Percentiles rank a stretch among this genome's conserved stretches.
Evolutionary conservation across 2,888 invertebrate species (phyloP).

Genomic region (Acanthosepion pharaonis): DNA sequence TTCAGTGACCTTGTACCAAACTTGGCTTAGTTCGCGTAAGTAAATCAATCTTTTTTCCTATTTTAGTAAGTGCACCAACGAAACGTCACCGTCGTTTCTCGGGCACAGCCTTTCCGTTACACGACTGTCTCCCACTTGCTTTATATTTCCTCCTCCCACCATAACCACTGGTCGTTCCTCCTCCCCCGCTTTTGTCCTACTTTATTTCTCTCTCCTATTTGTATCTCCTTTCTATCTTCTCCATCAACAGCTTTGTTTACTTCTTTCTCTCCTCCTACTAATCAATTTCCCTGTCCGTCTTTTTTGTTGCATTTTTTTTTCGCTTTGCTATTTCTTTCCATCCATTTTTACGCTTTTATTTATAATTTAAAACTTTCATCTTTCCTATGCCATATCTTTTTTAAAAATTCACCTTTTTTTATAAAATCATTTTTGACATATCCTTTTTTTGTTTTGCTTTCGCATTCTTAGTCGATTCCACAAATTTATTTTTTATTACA

Average conservation of each 20-base stretch:
- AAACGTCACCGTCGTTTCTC: not conserved
- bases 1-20: not conserved
- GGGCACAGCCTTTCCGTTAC: not conserved
- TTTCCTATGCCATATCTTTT: not conserved
- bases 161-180: not conserved
- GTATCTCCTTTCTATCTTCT: not conserved
- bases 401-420: too few relatives aligned
- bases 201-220: not conserved
- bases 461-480: not conserved
- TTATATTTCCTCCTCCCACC: not conserved
- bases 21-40: not conserved
- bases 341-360: not conserved
- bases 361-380: not conserved
- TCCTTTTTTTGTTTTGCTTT: not conserved
- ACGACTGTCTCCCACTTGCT: not conserved
- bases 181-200: slow-evolving; percentile 33
- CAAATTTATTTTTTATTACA: not conserved
- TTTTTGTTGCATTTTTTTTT: not conserved
- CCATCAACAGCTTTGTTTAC: not conserved
- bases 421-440: not conserved
- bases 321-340: not conserved
- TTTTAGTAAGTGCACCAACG: not conserved
- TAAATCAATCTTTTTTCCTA: not conserved
- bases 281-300: not conserved
- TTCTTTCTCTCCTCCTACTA: slow-evolving; percentile 20